Conservation (phyloP, 2,797 vertebrate species). For the Anisognathus igniventris region DNA sequence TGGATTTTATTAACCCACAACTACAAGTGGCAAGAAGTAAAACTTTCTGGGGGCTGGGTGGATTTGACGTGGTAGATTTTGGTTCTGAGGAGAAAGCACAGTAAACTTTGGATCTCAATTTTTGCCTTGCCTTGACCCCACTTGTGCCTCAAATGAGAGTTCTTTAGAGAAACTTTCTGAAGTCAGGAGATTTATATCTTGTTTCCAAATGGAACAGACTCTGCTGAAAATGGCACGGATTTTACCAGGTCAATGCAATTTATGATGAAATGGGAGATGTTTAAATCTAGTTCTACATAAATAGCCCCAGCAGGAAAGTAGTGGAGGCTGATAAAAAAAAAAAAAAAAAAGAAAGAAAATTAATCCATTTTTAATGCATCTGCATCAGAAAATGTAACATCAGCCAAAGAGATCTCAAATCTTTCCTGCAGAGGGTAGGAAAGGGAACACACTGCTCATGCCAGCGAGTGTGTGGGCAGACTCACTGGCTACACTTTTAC, state of each 20-base stretch:
- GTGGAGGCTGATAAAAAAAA: background rate
- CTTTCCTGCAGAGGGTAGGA: background rate
- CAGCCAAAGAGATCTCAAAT: conserved; percentile 1
- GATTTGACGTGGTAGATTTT: background rate
- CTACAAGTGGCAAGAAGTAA: background rate
- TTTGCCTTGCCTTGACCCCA: background rate
- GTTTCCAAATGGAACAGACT: conserved; percentile 19
- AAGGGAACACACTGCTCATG: background rate
- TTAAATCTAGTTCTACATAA: conserved; percentile 12
- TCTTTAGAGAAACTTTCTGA: background rate
- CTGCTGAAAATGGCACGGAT: background rate
- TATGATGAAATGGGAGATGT: background rate
- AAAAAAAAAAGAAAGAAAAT: background rate
- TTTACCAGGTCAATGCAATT: conserved; percentile 39
- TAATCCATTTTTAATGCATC: conserved; percentile 47
- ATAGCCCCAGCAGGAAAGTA: background rate
- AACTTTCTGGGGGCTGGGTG: background rate
- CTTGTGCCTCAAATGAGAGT: background rate
- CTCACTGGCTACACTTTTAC: background rate
- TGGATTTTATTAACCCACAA: background rate
- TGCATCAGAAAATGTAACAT: conserved; percentile 9
- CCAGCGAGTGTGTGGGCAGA: background rate
- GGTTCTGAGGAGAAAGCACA: background rate
- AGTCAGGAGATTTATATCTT: background rate
- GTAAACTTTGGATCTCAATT: background rate